Evolutionary conservation across 2,797 vertebrate genomes (phyloP).

Genomic region (Danio kyathit): DNA sequence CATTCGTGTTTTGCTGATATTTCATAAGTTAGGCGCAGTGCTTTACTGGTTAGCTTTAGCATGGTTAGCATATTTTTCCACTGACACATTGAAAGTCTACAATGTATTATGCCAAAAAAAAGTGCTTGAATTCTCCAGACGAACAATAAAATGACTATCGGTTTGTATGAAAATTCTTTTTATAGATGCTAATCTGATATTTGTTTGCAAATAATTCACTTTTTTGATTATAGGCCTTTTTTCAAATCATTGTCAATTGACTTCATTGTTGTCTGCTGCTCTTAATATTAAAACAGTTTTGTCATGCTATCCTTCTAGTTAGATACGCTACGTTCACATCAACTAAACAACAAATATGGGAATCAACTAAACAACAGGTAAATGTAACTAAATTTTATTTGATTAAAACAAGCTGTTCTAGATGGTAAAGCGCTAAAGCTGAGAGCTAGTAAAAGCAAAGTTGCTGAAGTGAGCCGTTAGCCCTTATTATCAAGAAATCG

Average conservation of each 20-base stretch:
- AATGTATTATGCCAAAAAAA: background rate
- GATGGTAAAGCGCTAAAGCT: background rate
- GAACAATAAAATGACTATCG: background rate
- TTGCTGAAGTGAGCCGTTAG: constrained; percentile 5
- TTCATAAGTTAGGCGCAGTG: background rate
- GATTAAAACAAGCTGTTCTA: background rate
- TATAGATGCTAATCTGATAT: background rate
- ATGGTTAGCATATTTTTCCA: constrained; percentile 1
- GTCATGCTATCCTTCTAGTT: too few species aligned
- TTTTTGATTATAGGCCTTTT: background rate
- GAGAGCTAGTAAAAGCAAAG: background rate
- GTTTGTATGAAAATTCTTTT: background rate
- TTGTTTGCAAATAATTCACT: background rate
- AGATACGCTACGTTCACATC: too few species aligned
- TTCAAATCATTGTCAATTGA: too few species aligned
- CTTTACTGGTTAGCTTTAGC: constrained; percentile 1
- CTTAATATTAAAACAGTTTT: too few species aligned
- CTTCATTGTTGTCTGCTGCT: too few species aligned
- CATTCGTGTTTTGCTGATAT: background rate
- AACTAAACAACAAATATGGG: too few species aligned
- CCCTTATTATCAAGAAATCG: background rate
- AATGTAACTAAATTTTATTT: too few species aligned
- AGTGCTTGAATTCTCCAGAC: background rate
- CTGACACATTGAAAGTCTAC: background rate
- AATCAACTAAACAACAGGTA: too few species aligned